phyloP scores from a whole-genome alignment of 2,888 invertebrate genomes.

The Zaprionus bogoriensis region DNA sequence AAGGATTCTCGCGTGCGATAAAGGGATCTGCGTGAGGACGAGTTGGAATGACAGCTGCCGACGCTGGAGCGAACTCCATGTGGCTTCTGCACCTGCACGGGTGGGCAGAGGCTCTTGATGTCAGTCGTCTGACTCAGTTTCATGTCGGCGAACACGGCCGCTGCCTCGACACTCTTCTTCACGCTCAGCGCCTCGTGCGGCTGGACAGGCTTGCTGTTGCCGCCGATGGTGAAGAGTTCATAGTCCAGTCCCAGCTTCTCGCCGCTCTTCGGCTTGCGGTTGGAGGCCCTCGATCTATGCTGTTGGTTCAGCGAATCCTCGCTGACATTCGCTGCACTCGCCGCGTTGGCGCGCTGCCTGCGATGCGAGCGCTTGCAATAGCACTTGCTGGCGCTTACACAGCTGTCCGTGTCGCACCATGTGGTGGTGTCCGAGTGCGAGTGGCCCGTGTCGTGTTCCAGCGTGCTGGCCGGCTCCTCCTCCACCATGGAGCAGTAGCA shows the following conservation, averaged over 20 bases:
- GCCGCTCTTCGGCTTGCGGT: slow-evolving; percentile 80
- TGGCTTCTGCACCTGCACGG: slow-evolving; percentile 19
- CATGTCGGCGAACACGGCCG: slow-evolving; percentile 91
- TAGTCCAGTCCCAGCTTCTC: slow-evolving; percentile 90
- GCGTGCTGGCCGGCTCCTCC: slow-evolving; percentile 65
- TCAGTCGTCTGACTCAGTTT: slow-evolving; percentile 88
- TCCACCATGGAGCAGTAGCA: slow-evolving; percentile 87
- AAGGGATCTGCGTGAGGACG: slow-evolving; percentile 61
- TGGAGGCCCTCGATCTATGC: slow-evolving; percentile 49
- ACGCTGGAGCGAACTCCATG: slow-evolving; percentile 36
- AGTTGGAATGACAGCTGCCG: slow-evolving; percentile 65
- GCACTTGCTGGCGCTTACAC: slow-evolving; percentile 93
- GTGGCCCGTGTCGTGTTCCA: slow-evolving; percentile 83
- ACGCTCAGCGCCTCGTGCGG: slow-evolving; percentile 90
- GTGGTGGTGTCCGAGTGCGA: slow-evolving; percentile 82
- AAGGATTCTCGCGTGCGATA: slow-evolving; percentile 73
- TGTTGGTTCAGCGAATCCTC: slow-evolving; percentile 75
- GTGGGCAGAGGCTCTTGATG: slow-evolving; percentile 84
- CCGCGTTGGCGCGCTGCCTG: slow-evolving; percentile 32
- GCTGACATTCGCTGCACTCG: slow-evolving; percentile 45
- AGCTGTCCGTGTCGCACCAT: slow-evolving; percentile 92
- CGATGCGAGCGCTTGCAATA: slow-evolving; percentile 86
- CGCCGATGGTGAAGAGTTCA: slow-evolving; percentile 86
- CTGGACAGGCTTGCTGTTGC: slow-evolving; percentile 84
- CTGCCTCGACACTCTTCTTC: slow-evolving; percentile 94